phyloP scores from a whole-genome alignment of 2,113 vertebrate genomes.

The Crypturellus undulatus region DNA sequence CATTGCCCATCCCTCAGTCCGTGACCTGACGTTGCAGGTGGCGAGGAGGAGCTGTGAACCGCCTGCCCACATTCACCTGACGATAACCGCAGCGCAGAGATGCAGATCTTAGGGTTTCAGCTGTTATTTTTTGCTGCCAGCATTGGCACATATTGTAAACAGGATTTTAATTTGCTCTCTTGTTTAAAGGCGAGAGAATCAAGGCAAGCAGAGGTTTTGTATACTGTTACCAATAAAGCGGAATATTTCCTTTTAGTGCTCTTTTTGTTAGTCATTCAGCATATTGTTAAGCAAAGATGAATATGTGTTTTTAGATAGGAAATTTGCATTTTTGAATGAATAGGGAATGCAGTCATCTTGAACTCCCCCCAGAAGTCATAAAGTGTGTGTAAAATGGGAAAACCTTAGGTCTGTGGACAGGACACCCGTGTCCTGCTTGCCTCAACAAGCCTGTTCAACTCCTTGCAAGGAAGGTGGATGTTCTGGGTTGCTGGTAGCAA shows the following conservation, averaged over 20 bases:
- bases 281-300: neutral
- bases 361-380: neutral
- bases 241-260: slow-evolving; percentile 2
- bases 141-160: neutral
- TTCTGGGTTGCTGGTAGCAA: neutral
- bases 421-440: neutral
- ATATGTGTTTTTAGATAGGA: slow-evolving; percentile 11
- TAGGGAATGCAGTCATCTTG: neutral
- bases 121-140: neutral
- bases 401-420: neutral
- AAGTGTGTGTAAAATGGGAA: neutral
- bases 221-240: neutral
- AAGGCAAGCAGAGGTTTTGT: neutral
- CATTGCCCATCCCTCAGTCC: neutral
- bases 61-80: neutral
- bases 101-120: neutral
- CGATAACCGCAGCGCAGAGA: neutral
- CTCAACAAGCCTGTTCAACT: neutral
- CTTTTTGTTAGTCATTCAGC: neutral
- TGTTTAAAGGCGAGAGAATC: neutral
- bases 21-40: neutral
- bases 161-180: neutral
- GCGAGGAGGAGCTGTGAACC: neutral
- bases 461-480: neutral
- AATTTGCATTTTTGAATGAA: neutral